Base-by-base conservation (phyloP, 2,797 vertebrate genomes). In the Oceanodroma leucorhoa region DNA sequence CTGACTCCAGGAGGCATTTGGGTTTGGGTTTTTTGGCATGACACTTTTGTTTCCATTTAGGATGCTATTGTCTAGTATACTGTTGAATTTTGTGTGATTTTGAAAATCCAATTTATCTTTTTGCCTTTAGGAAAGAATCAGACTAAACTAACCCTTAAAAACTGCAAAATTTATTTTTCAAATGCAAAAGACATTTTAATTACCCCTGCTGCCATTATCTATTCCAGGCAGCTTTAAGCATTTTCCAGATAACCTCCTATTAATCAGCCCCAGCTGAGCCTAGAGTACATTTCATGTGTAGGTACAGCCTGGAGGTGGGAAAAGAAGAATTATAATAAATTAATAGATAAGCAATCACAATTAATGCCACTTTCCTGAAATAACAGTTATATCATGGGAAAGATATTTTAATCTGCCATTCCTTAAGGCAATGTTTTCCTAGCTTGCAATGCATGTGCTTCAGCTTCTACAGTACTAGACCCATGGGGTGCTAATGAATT, bases 401-500 rank as follows among this genome's bases (percentile, higher is more conserved):
- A 98, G 98, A 98, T 97, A 97, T 97, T 98, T 98, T 98, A 98
- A 98, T 98, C 97, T 98, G 98, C 96, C 97, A 83, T 97, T 97
- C 98, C 98, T 98, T 97, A 96, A 96, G 97, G 98, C 97, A 91
- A 98, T 97, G 96, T 94, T 98, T 98, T 97, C 97, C 95, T 92
- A 97, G 97, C 97, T 96, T 97, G 96, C 97, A 97, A 98, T 97
- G 98, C 97, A 81, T 97, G 97, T 92, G 98, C 98, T 97, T 97
- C 95, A 88, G 93, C 97, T 98, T 98, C 97, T 95, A 72, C 97
- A 96, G 96, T 97, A 98, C 97, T 96, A 98, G 98, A 98, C 98
- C 99, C 98, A 98, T 98, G 98, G 99, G 99, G 98, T 98, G 98
- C 98, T 99, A 98, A 99, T 99, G 98, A 99, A 99, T 99, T 98